Percentiles rank a stretch among this genome's conserved stretches.
phyloP scores from a whole-genome alignment of 2,888 invertebrate species.

The Coecobrya sp. region DNA sequence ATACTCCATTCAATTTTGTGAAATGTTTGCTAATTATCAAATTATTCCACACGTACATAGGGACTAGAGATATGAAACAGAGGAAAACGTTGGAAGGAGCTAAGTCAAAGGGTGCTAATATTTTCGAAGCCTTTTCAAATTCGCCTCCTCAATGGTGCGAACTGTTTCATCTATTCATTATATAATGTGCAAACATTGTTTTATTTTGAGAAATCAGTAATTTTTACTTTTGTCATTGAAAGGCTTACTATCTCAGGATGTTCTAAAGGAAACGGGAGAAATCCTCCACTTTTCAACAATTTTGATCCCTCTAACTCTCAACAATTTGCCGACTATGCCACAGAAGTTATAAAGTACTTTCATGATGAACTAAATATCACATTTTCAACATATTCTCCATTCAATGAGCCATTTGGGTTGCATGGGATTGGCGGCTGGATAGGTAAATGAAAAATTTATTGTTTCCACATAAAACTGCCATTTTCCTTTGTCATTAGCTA shows the following conservation, averaged over 20 bases:
- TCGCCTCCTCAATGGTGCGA: constrained; percentile 85
- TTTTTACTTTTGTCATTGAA: neutral
- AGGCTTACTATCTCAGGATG: constrained; percentile 86
- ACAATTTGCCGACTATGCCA: constrained; percentile 84
- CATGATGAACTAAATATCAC: constrained; percentile 80
- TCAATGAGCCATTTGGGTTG: constrained; percentile 85
- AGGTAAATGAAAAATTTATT: too few relatives aligned
- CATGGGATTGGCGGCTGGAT: constrained; percentile 83
- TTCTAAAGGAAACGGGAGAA: constrained; percentile 80
- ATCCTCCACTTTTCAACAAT: constrained; percentile 82
- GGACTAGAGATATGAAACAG: constrained; percentile 83
- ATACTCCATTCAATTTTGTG: neutral
- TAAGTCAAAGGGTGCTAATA: constrained; percentile 81
- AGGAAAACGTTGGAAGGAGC: constrained; percentile 76
- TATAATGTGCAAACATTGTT: too few relatives aligned
- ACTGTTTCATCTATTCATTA: neutral
- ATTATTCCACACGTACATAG: constrained; percentile 35
- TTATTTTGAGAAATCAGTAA: too few relatives aligned
- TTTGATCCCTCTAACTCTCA: constrained; percentile 78
- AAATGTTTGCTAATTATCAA: neutral
- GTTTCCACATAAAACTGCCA: too few relatives aligned
- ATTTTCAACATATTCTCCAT: constrained; percentile 84
- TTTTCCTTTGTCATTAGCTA: too few relatives aligned
- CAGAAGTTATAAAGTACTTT: constrained; percentile 84
- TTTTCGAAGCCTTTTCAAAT: constrained; percentile 85